Evolutionary conservation across 53 echinoderm and acorn worm species (phyloP), one percentile per base, ranked within the genome.

Genomic region (Holothuria scabra): DNA sequence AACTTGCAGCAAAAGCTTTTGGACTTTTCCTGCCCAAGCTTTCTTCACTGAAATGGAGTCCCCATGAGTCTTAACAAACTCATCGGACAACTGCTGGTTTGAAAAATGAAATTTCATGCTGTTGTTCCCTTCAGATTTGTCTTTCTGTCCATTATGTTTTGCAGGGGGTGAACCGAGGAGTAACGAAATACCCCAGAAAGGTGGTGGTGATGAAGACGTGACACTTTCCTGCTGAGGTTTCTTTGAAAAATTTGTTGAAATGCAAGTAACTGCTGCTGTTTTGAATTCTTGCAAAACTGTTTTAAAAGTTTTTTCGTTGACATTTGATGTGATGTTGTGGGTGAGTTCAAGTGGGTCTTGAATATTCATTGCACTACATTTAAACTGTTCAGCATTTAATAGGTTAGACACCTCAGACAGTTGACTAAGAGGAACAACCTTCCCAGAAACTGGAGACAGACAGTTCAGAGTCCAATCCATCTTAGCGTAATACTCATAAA

Each of bases 331-430:
- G 4, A 92, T 91, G 48, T 99, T 99, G 65, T 99, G 99, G 26
- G 87, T 83, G 6, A 95, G 86, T 58, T 97, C 97, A 41, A 97
- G 83, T 5, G 97, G 97, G 71, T 97, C 97, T 82, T 94, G 94
- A 70, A 97, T 90, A 84, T 94, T 94, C 67, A 94, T 14, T 12
- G 89, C 71, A 19, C 89, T 87, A 20, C 60, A 38, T 67, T 89
- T 94, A 78, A 94, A 94, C 56, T 59, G 75, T 24, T 37, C 85
- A 2, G 82, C 52, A 38, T 55, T 32, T 13, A 24, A 52, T 18
- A 65, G 48, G 24, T 60, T 76, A 6, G 26, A 33, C 16, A 65
- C 81, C 11, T 49, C 12, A 2, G 60, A 56, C 23, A 92, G 84
- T 23, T 87, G 75, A 21, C 86, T 58, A 0, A 99, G 30, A 12